phyloP scores from a whole-genome alignment of 2,113 vertebrate genomes.

The Pleuronectes platessa region DNA sequence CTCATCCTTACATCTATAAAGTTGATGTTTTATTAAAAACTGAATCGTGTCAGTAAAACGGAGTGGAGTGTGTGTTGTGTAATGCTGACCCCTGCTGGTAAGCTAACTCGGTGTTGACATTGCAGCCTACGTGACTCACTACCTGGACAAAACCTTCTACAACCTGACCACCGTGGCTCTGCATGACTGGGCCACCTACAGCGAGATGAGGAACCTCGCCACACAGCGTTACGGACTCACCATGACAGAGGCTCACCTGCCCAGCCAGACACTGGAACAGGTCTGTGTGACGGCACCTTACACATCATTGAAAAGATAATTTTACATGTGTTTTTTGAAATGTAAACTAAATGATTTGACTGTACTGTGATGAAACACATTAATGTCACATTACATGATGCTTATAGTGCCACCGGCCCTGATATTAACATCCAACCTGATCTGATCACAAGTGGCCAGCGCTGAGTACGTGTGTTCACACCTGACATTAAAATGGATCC shows the following conservation, averaged over 20 bases:
- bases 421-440: too few species aligned
- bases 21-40: too few species aligned
- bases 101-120: not conserved
- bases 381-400: too few species aligned
- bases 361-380: too few species aligned
- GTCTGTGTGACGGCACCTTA: conserved; percentile 57
- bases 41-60: not conserved
- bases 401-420: too few species aligned
- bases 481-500: too few species aligned
- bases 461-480: too few species aligned
- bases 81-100: conserved; percentile 10
- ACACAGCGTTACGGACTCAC: conserved; percentile 94
- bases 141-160: conserved; percentile 99
- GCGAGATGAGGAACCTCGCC: conserved; percentile 98
- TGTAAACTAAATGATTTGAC: too few species aligned
- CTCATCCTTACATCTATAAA: too few species aligned
- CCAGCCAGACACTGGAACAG: conserved; percentile 98
- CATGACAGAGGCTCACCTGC: conserved; percentile 98
- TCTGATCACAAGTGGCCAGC: too few species aligned
- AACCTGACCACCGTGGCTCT: conserved; percentile 97
- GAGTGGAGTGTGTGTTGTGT: not conserved
- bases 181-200: conserved; percentile 99
- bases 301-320: not conserved
- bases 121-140: conserved; percentile 96
- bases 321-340: too few species aligned